Evolutionary conservation across 2,888 invertebrate species (phyloP).

Genomic region (Lasioglossum calceatum): DNA sequence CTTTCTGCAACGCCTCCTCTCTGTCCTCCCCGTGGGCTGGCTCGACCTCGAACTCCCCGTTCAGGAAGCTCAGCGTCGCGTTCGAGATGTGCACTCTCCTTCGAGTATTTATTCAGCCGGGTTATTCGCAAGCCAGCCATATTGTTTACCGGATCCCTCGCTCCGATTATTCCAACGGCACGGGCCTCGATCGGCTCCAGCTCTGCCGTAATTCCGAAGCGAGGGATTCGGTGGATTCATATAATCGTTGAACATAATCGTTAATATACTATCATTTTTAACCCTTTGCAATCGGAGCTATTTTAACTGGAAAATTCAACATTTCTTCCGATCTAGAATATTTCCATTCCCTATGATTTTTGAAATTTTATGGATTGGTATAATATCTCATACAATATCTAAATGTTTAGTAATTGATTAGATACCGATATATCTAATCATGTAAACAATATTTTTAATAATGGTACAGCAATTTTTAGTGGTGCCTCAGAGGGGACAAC

Average conservation of each 20-base stretch:
- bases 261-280: not conserved
- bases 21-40: constrained; percentile 95
- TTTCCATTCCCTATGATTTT: too few species aligned
- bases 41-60: constrained; percentile 96
- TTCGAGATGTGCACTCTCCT: constrained; percentile 97
- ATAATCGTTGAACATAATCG: not conserved
- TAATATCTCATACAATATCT: too few species aligned
- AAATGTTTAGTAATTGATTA: too few species aligned
- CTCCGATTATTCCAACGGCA: not conserved
- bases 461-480: too few species aligned
- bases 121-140: constrained; percentile 20
- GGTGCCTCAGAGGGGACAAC: too few species aligned
- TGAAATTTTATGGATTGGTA: too few species aligned
- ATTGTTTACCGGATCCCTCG: constrained; percentile 8
- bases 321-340: too few species aligned
- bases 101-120: constrained; percentile 34
- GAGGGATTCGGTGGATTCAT: not conserved
- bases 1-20: constrained; percentile 95
- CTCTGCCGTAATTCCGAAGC: not conserved
- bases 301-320: too few species aligned
- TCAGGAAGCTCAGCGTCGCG: constrained; percentile 93
- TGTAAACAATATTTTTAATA: too few species aligned
- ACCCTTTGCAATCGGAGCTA: too few species aligned
- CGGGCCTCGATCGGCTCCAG: not conserved
- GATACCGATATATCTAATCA: too few species aligned